These are phyloP conservation scores for Apostichopus parvimensis DNA, from an alignment of 35 echinoderm and acorn worm genomes.

Conservation along the genomic window DNA sequence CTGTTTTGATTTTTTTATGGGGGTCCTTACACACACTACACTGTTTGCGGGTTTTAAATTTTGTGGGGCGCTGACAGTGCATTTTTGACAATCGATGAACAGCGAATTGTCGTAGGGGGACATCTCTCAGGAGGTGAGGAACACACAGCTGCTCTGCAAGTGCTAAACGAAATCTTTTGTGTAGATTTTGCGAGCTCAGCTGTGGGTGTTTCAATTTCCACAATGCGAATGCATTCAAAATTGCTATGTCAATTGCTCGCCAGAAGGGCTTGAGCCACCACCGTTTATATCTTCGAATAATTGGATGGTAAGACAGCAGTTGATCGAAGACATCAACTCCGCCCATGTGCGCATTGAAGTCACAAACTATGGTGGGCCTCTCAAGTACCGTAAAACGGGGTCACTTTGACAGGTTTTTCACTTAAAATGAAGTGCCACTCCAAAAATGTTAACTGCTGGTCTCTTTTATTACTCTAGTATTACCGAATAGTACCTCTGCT, in stretches of 20 bases:
- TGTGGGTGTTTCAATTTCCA: slow-evolving; percentile 20
- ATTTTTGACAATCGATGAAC: not conserved
- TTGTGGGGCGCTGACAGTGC: no score
- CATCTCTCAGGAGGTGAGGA: not conserved
- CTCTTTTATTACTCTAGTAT: no score
- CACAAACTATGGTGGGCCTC: not conserved
- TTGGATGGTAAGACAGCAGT: not conserved
- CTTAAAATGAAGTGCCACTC: no score
- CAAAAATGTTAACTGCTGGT: no score
- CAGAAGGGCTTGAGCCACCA: slow-evolving; percentile 8
- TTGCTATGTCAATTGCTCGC: slow-evolving; percentile 5
- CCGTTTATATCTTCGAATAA: not conserved
- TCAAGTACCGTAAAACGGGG: not conserved
- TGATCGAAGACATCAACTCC: slow-evolving; percentile 19
- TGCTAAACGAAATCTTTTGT: not conserved
- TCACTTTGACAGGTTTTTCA: no score
- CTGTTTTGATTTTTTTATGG: not conserved
- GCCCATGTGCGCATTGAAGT: slow-evolving; percentile 9
- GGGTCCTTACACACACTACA: not conserved
- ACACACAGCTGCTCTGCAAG: not conserved
- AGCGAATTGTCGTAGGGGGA: not conserved
- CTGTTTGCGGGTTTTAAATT: not conserved
- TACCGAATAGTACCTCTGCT: no score
- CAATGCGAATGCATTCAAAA: slow-evolving; percentile 35
- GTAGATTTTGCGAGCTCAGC: no score